Evolutionary conservation across 2,113 vertebrate species (phyloP).

Genomic region (Probosciger aterrimus): DNA sequence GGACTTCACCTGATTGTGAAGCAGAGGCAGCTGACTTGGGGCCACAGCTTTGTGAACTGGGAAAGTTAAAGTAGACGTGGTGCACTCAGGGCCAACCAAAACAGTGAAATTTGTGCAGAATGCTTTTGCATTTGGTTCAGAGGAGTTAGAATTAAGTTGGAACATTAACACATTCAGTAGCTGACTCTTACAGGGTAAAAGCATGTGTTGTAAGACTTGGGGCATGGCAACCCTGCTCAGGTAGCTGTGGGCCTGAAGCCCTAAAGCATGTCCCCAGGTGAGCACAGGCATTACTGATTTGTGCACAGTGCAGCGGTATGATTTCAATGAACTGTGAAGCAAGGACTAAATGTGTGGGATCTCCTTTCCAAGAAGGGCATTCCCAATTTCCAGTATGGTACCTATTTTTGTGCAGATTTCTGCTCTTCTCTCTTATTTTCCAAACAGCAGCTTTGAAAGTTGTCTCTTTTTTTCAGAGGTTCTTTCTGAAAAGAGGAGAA

Average conservation of each 20-base stretch:
- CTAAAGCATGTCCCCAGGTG: fast-evolving
- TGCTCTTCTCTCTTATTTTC: neutral
- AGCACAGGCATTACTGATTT: neutral
- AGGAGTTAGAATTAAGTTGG: neutral
- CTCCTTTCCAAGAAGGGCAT: neutral
- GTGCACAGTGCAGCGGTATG: neutral
- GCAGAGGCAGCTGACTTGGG: neutral
- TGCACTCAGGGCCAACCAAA: neutral
- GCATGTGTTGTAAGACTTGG: neutral
- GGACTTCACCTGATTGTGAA: fast-evolving
- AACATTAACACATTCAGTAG: neutral
- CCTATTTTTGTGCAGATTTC: neutral
- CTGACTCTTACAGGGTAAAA: neutral
- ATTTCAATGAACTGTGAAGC: fast-evolving
- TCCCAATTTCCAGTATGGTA: fast-evolving
- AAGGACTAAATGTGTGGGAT: neutral
- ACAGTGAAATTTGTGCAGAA: neutral
- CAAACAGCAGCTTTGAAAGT: neutral
- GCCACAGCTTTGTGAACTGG: neutral
- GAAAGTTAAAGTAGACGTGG: neutral
- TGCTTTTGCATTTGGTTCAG: neutral
- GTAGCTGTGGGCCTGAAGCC: neutral
- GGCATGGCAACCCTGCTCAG: fast-evolving
- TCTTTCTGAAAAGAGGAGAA: fast-evolving
- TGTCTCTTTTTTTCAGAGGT: neutral